Percentiles rank a stretch among this genome's conserved stretches.
Conservation (phyloP, 2,888 invertebrate species). For the Trichogramma evanescens region DNA sequence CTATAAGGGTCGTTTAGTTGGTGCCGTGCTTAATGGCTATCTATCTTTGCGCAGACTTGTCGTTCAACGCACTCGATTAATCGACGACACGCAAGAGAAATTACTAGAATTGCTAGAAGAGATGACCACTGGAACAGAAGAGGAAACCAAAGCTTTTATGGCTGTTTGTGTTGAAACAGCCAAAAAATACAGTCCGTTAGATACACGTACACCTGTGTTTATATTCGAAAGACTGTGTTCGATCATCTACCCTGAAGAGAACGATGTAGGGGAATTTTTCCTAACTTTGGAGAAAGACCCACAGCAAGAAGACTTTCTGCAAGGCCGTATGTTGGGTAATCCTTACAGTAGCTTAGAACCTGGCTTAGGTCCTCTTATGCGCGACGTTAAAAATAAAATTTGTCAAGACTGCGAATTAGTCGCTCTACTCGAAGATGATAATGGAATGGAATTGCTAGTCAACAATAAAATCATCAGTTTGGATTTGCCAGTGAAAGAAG, state of each 20-base stretch:
- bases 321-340: slow-evolving; percentile 71
- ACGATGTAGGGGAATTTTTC: slow-evolving; percentile 94
- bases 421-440: slow-evolving; percentile 95
- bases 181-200: slow-evolving; percentile 81
- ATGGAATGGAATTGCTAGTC: slow-evolving; percentile 95
- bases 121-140: slow-evolving; percentile 91
- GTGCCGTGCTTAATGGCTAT: slow-evolving; percentile 88
- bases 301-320: slow-evolving; percentile 97
- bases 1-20: slow-evolving; percentile 83
- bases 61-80: slow-evolving; percentile 87
- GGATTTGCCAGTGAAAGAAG: slow-evolving; percentile 91
- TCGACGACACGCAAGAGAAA: slow-evolving; percentile 95
- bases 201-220: slow-evolving; percentile 93
- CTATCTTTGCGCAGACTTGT: slow-evolving; percentile 82
- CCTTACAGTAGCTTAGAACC: slow-evolving; percentile 92
- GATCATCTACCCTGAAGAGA: slow-evolving; percentile 95
- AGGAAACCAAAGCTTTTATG: slow-evolving; percentile 96
- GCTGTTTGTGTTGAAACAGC: slow-evolving; percentile 93
- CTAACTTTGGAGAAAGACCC: slow-evolving; percentile 95
- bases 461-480: slow-evolving; percentile 97
- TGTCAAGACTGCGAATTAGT: slow-evolving; percentile 96
- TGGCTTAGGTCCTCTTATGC: slow-evolving; percentile 93
- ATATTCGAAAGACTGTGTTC: slow-evolving; percentile 95
- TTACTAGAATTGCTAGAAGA: slow-evolving; percentile 87
- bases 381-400: slow-evolving; percentile 98